phyloP scores from a whole-genome alignment of 2,797 vertebrate species.

The Caiman crocodilus region DNA sequence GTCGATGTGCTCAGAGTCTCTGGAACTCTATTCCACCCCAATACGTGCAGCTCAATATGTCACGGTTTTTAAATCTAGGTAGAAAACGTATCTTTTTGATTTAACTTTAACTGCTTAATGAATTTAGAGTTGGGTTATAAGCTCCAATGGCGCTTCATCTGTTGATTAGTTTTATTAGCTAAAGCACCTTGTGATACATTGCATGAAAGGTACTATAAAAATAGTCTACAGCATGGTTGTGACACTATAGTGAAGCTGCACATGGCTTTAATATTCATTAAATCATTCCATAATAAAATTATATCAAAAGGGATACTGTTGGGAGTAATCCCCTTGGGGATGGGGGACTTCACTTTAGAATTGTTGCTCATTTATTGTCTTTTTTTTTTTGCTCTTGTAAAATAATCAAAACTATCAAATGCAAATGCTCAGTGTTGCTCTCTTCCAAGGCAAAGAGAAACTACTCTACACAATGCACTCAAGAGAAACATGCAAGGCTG shows the following conservation, averaged over 20 bases:
- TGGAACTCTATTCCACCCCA: background rate
- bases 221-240: background rate
- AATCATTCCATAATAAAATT: constrained; percentile 45
- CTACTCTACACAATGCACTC: background rate
- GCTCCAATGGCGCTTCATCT: constrained; percentile 14
- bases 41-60: background rate
- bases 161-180: constrained; percentile 36
- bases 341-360: constrained; percentile 19
- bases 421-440: background rate
- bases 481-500: background rate
- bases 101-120: constrained; percentile 40
- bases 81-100: background rate
- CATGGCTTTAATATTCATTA: constrained; percentile 28
- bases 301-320: background rate
- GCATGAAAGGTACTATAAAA: constrained; percentile 35
- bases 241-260: background rate
- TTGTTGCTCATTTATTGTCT: background rate
- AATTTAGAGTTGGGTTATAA: background rate
- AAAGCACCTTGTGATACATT: background rate
- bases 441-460: background rate
- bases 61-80: background rate
- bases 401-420: background rate
- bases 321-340: constrained; percentile 25
- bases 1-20: constrained; percentile 1
- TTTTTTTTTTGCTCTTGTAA: background rate